Conservation (phyloP, 2,888 invertebrate species). For the Lithophane socia region DNA sequence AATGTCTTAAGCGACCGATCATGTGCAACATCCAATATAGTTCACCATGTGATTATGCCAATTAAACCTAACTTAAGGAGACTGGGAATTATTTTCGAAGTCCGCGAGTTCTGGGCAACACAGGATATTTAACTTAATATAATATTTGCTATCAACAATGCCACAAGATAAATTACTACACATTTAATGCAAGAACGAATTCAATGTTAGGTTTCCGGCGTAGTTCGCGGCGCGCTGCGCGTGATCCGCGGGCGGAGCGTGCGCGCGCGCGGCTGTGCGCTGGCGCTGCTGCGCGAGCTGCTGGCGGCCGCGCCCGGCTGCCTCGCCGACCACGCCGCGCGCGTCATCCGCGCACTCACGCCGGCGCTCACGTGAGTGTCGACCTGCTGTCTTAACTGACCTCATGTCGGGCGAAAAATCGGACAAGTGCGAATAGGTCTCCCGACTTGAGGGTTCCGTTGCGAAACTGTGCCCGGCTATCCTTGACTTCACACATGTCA, state of each 20-base stretch:
- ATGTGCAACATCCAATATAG: too few species aligned
- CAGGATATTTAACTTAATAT: too few species aligned
- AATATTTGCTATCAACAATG: too few species aligned
- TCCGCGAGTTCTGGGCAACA: too few species aligned
- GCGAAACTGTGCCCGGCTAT: too few species aligned
- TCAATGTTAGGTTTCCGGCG: constrained; percentile 73
- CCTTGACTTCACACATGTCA: too few species aligned
- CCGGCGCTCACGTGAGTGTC: constrained; percentile 93
- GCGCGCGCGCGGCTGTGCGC: constrained; percentile 95
- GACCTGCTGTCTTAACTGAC: not conserved
- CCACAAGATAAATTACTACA: not conserved
- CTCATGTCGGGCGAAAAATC: not conserved
- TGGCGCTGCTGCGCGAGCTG: constrained; percentile 97
- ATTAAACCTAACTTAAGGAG: too few species aligned
- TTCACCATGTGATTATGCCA: too few species aligned
- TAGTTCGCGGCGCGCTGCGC: constrained; percentile 97
- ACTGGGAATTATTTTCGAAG: too few species aligned
- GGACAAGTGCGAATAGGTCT: too few species aligned
- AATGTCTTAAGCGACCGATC: too few species aligned
- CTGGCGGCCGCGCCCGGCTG: constrained; percentile 97
- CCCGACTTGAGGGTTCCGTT: too few species aligned
- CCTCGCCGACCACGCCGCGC: constrained; percentile 95
- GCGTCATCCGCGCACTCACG: constrained; percentile 96
- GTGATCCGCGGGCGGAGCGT: constrained; percentile 94
- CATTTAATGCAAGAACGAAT: not conserved